phyloP scores from a whole-genome alignment of 2,888 invertebrate genomes.

The Aphodius sticticus region DNA sequence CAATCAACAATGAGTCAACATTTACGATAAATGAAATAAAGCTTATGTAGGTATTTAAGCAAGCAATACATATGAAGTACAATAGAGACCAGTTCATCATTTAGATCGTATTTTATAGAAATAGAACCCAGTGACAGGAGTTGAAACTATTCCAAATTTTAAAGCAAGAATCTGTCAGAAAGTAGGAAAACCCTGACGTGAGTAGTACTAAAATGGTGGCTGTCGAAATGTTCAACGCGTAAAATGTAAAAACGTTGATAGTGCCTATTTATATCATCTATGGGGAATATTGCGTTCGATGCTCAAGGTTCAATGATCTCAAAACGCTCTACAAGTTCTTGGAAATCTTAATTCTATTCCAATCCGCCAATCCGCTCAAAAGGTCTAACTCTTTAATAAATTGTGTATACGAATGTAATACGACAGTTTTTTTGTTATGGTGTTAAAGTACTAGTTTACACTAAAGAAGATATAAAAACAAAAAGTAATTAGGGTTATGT shows the following conservation, averaged over 20 bases:
- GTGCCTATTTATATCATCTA: background rate
- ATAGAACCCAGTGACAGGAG: background rate
- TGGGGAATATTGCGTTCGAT: background rate
- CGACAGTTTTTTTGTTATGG: no score
- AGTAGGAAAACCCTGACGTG: background rate
- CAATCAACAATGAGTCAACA: no score
- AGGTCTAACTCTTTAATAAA: no score
- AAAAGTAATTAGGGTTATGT: no score
- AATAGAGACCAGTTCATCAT: background rate
- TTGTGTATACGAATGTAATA: no score
- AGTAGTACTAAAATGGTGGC: background rate
- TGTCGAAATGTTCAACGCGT: background rate
- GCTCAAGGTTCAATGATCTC: background rate
- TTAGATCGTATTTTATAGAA: background rate
- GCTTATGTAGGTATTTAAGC: no score
- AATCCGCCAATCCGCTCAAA: no score
- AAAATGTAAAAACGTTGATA: background rate
- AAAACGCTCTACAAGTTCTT: background rate
- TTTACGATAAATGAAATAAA: no score
- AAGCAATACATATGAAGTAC: background rate
- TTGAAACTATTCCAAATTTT: background rate
- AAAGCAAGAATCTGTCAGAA: background rate
- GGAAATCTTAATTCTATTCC: background rate
- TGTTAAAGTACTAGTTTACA: no score
- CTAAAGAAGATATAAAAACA: no score